Percentiles rank a stretch among this genome's conserved stretches.
Conservation (phyloP, 2,113 vertebrate genomes). For the Albula glossodonta region DNA sequence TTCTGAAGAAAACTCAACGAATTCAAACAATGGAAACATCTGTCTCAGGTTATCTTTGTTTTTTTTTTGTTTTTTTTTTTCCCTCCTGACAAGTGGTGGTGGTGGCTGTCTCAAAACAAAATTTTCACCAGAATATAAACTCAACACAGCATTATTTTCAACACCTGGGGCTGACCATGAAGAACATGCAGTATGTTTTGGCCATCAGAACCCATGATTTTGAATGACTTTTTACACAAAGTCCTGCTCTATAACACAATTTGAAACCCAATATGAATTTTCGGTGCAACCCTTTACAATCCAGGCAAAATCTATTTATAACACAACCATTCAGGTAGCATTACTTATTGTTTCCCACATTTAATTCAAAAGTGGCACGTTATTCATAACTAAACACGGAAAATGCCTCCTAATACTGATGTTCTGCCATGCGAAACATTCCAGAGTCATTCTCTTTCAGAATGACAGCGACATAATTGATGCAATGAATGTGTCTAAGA, state of each 20-base stretch:
- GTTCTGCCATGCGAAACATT: background rate
- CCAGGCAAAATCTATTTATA: background rate
- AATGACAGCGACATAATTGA: background rate
- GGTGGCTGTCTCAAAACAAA: background rate
- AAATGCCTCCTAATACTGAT: background rate
- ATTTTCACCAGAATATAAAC: background rate
- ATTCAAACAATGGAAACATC: conserved; percentile 12
- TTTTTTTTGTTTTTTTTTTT: background rate
- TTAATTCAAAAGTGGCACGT: no score
- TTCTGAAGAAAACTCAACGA: conserved; percentile 9
- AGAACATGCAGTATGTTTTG: background rate
- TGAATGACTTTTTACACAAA: background rate
- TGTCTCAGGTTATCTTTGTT: background rate
- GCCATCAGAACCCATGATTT: background rate
- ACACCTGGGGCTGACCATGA: background rate
- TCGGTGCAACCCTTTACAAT: background rate
- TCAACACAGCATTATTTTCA: background rate
- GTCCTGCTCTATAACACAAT: background rate
- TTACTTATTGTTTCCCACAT: background rate
- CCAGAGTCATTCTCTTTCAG: background rate
- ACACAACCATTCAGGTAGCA: background rate
- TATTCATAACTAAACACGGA: no score
- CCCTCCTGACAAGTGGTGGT: background rate
- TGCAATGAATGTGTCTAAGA: background rate
- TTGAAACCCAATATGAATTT: background rate